These are phyloP conservation scores for Sylvia atricapilla DNA, from an alignment of 2,113 vertebrate genomes.

Conservation along the genomic window DNA sequence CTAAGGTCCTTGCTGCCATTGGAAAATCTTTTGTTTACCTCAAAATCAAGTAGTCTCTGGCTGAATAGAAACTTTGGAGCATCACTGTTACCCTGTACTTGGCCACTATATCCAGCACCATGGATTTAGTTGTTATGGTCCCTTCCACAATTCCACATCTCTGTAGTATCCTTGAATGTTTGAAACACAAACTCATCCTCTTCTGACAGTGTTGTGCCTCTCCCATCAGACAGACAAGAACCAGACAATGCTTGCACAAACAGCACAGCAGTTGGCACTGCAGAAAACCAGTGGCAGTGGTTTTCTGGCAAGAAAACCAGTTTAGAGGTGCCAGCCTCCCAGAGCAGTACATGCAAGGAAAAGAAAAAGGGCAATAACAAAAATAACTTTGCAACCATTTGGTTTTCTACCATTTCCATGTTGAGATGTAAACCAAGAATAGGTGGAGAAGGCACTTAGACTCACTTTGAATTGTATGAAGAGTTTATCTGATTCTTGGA, in stretches of 20 bases:
- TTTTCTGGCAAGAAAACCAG: background rate
- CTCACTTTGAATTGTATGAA: background rate
- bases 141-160: background rate
- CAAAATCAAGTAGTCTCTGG: background rate
- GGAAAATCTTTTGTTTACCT: background rate
- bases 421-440: slow-evolving; percentile 27
- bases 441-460: background rate
- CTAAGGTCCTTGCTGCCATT: background rate
- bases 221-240: background rate
- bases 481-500: background rate
- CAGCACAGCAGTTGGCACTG: background rate
- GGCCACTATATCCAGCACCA: background rate
- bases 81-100: background rate
- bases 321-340: background rate
- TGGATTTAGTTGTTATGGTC: background rate
- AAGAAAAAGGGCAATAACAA: slow-evolving; percentile 23
- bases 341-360: background rate
- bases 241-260: background rate
- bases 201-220: background rate
- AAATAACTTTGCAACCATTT: background rate
- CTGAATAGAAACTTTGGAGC: background rate
- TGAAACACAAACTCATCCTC: background rate
- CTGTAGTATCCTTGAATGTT: background rate
- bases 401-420: background rate
- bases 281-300: background rate